phyloP scores from a whole-genome alignment of 2,797 vertebrate genomes.

The Centroberyx gerrardi region DNA sequence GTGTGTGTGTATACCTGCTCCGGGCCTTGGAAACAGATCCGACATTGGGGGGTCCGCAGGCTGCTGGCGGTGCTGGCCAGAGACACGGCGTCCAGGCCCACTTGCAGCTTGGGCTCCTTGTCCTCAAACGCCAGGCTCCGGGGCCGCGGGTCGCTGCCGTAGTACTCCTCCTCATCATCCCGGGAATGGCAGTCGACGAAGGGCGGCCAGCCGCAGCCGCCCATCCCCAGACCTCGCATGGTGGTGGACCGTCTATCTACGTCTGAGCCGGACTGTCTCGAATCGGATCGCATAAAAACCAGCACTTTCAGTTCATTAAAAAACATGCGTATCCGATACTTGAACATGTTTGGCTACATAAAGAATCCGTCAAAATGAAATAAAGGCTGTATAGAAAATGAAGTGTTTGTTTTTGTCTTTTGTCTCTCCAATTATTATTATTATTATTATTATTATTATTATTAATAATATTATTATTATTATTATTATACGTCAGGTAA shows the following conservation, averaged over 20 bases:
- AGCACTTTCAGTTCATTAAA: constrained; percentile 97
- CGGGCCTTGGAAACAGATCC: constrained; percentile 95
- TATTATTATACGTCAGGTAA: constrained; percentile 28
- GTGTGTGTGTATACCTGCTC: constrained; percentile 88
- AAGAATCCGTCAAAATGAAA: constrained; percentile 52
- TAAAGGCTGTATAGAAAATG: constrained; percentile 29
- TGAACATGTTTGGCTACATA: constrained; percentile 92
- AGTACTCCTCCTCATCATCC: constrained; percentile 95
- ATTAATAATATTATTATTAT: constrained; percentile 26
- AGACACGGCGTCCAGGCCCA: constrained; percentile 91
- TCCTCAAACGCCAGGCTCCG: constrained; percentile 90
- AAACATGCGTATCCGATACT: constrained; percentile 98
- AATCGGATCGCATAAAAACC: constrained; percentile 94
- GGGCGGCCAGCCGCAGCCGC: constrained; percentile 95
- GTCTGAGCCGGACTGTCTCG: constrained; percentile 90
- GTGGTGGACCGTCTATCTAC: constrained; percentile 82
- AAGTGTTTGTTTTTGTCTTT: constrained; percentile 15
- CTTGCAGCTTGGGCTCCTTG: constrained; percentile 88
- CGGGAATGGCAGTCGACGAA: constrained; percentile 91
- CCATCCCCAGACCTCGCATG: constrained; percentile 88
- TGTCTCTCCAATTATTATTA: not conserved
- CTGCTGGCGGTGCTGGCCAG: constrained; percentile 93
- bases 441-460: constrained; percentile 26
- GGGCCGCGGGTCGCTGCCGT: constrained; percentile 90
- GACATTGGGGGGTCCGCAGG: constrained; percentile 92